These are phyloP conservation scores for Eupithecia centaureata DNA, from an alignment of 2,888 invertebrate genomes.

Conservation along the genomic window DNA sequence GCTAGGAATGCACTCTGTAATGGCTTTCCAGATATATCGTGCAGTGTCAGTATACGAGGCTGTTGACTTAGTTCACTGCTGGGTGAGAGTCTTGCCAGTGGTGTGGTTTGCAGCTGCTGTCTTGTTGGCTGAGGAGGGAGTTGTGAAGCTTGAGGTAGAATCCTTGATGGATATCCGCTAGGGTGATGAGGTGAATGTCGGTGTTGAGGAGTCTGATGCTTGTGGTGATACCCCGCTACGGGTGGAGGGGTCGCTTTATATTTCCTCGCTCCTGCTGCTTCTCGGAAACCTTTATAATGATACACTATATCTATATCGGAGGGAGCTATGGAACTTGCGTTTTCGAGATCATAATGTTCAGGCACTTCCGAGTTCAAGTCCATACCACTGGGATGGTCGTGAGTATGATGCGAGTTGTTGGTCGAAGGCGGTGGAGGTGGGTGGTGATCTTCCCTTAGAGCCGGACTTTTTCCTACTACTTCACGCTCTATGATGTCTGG, in stretches of 20 bases:
- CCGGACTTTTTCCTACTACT: slow-evolving; percentile 92
- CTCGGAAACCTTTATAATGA: slow-evolving; percentile 97
- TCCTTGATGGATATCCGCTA: slow-evolving; percentile 89
- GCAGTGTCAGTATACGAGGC: slow-evolving; percentile 95
- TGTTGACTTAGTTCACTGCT: slow-evolving; percentile 97
- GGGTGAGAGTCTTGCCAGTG: slow-evolving; percentile 94
- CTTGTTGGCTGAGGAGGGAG: slow-evolving; percentile 86
- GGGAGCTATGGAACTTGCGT: slow-evolving; percentile 98
- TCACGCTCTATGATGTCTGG: slow-evolving; percentile 97
- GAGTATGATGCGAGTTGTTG: slow-evolving; percentile 87
- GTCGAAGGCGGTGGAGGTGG: slow-evolving; percentile 91
- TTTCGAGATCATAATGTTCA: slow-evolving; percentile 98
- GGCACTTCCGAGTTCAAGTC: slow-evolving; percentile 92
- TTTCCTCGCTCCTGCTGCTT: slow-evolving; percentile 92
- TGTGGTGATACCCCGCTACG: slow-evolving; percentile 89
- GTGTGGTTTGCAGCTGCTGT: slow-evolving; percentile 94
- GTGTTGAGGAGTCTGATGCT: slow-evolving; percentile 89
- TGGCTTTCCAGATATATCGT: slow-evolving; percentile 97
- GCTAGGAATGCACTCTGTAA: slow-evolving; percentile 94
- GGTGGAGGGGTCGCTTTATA: slow-evolving; percentile 95
- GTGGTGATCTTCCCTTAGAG: slow-evolving; percentile 90
- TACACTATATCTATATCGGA: slow-evolving; percentile 98
- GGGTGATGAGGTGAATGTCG: slow-evolving; percentile 91
- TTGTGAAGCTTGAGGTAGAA: slow-evolving; percentile 88
- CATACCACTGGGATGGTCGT: slow-evolving; percentile 89